Percentiles rank a stretch among this genome's conserved stretches.
phyloP scores from a whole-genome alignment of 2,888 invertebrate genomes.

The Microdon myrmicae region DNA sequence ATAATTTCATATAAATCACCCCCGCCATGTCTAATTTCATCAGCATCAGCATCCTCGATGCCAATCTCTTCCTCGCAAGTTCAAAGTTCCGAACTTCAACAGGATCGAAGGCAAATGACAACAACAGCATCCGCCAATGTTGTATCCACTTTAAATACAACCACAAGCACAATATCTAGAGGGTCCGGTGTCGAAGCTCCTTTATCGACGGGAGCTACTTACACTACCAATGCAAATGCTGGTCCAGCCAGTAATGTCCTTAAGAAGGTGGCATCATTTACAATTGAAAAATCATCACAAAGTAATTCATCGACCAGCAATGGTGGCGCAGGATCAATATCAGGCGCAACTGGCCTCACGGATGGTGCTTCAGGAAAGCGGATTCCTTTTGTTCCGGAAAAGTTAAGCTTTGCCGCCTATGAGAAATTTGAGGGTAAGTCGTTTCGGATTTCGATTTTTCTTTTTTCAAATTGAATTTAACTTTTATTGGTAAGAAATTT shows the following conservation, averaged over 20 bases:
- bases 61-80: conserved; percentile 18
- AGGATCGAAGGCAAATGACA: conserved; percentile 16
- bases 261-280: conserved; percentile 85
- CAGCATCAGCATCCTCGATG: conserved; percentile 32
- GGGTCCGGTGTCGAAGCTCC: conserved; percentile 14
- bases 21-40: conserved; percentile 63
- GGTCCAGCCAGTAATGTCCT: conserved; percentile 76
- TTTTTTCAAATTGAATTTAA: no score
- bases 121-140: conserved; percentile 11
- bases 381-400: conserved; percentile 85
- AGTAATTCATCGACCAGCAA: conserved; percentile 46
- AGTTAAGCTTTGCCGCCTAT: conserved; percentile 85
- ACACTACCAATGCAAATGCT: conserved; percentile 52
- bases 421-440: conserved; percentile 92
- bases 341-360: conserved; percentile 22
- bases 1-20: conserved; percentile 67
- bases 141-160: no score
- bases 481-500: no score
- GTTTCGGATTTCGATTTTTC: no score
- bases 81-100: conserved; percentile 37
- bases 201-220: conserved; percentile 37
- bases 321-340: conserved; percentile 31
- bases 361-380: conserved; percentile 68
- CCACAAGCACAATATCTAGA: no score
- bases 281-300: conserved; percentile 73